Evolutionary conservation across 2,797 vertebrate species (phyloP).

Genomic region (Ctenochaetus hawaiiensis): DNA sequence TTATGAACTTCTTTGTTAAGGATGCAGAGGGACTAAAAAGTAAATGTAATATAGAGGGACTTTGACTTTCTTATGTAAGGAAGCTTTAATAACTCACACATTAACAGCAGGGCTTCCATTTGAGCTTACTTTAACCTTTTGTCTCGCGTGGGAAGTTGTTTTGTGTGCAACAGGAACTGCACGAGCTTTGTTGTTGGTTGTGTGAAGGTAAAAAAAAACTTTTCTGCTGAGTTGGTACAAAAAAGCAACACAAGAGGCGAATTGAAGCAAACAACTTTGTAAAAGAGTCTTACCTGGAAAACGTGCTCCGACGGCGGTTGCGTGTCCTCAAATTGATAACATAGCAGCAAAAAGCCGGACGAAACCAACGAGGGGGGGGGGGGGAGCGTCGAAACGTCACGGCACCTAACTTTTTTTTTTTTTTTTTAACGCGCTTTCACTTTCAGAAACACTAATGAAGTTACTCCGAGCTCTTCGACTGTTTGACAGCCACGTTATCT

Average conservation of each 20-base stretch:
- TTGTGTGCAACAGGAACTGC: background rate
- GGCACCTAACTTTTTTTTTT: too few species aligned
- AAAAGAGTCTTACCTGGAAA: conserved; percentile 64
- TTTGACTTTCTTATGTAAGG: background rate
- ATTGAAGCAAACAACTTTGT: too few species aligned
- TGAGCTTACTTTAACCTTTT: background rate
- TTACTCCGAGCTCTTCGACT: background rate
- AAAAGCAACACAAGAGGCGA: background rate
- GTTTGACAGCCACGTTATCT: background rate
- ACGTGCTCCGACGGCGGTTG: background rate
- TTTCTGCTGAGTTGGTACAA: background rate
- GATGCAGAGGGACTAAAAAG: background rate
- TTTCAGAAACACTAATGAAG: conserved; percentile 18
- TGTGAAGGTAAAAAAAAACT: background rate
- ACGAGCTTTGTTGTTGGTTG: background rate
- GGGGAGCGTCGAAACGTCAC: background rate
- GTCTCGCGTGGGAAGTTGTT: background rate
- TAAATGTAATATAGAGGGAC: background rate
- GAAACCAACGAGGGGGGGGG: background rate
- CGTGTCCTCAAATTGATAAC: conserved; percentile 4
- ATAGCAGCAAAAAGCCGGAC: background rate
- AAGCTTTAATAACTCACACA: background rate
- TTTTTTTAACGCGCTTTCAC: conserved; percentile 50
- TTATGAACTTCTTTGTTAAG: conserved; percentile 4
- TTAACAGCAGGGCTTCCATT: accelerated